These are phyloP conservation scores for Hoplodrina blanda DNA, from an alignment of 2,888 invertebrate genomes.

Conservation along the genomic window DNA sequence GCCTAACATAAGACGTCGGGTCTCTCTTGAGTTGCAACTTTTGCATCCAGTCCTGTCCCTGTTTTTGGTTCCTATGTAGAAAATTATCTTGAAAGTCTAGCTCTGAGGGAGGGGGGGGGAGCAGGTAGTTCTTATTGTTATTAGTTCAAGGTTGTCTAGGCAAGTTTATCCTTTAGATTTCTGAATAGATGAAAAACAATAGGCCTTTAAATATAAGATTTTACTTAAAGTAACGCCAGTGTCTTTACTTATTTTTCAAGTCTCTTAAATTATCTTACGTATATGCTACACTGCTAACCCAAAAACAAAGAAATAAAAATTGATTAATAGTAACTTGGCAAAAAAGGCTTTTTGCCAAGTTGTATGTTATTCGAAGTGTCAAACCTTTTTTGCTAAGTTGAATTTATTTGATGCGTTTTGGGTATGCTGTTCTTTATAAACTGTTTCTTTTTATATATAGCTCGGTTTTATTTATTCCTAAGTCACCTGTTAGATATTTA, in stretches of 20 bases:
- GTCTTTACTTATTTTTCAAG: neutral
- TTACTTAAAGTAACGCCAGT: no score
- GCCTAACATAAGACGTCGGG: neutral
- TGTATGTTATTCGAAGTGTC: conserved; percentile 43
- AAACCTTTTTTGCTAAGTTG: conserved; percentile 41
- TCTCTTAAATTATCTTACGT: neutral
- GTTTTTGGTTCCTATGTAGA: no score
- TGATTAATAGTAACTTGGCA: conserved; percentile 32
- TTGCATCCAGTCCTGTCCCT: neutral
- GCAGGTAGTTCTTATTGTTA: neutral
- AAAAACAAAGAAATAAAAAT: conserved; percentile 13
- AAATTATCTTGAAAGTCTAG: no score
- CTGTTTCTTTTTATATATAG: conserved; percentile 25
- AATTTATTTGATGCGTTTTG: conserved; percentile 53
- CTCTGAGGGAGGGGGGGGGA: no score
- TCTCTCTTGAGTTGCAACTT: neutral
- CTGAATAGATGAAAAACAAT: neutral
- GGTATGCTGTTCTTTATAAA: conserved; percentile 27
- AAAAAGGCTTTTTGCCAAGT: conserved; percentile 28
- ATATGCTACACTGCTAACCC: neutral
- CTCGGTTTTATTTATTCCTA: conserved; percentile 13
- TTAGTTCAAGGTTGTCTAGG: neutral
- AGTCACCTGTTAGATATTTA: neutral
- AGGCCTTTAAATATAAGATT: no score
- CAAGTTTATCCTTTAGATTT: neutral